A percentile compares a stretch with the other conserved stretches of the same genome.
Conservation (phyloP, 2,797 vertebrate species). For the Anguilla pacifica region DNA sequence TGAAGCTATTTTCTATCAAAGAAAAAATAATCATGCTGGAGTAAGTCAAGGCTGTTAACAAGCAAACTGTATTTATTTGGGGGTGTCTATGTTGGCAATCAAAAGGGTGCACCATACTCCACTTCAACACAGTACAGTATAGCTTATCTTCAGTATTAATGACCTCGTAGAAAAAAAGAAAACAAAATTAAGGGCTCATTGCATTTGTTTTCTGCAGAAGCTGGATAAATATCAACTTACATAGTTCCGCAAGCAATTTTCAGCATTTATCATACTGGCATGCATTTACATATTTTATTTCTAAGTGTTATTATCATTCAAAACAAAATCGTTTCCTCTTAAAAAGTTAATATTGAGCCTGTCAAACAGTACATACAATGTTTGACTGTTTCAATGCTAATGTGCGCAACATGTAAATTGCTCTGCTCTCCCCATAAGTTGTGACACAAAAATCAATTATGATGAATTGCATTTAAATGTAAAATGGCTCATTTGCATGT, state of each 20-base stretch:
- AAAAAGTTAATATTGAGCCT: neutral
- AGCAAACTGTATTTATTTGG: neutral
- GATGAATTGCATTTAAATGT: constrained; percentile 14
- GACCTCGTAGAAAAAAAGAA: neutral
- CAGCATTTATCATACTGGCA: neutral
- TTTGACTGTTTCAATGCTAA: neutral
- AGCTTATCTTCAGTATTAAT: neutral
- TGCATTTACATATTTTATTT: neutral
- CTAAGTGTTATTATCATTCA: neutral
- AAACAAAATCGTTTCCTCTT: neutral
- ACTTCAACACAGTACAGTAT: neutral
- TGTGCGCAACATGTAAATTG: constrained; percentile 15
- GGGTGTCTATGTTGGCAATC: neutral
- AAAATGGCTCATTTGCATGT: constrained; percentile 2
- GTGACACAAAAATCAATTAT: constrained; percentile 14
- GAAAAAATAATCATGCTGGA: neutral
- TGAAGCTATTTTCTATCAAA: neutral
- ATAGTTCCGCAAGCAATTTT: neutral
- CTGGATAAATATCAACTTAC: neutral
- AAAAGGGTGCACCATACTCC: neutral
- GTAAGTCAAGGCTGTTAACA: neutral
- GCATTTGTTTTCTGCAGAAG: neutral
- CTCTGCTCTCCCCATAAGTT: neutral
- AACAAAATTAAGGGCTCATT: neutral
- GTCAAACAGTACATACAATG: neutral